phyloP scores from a whole-genome alignment of 2,113 vertebrate species.

The Malurus alboscapulatus region DNA sequence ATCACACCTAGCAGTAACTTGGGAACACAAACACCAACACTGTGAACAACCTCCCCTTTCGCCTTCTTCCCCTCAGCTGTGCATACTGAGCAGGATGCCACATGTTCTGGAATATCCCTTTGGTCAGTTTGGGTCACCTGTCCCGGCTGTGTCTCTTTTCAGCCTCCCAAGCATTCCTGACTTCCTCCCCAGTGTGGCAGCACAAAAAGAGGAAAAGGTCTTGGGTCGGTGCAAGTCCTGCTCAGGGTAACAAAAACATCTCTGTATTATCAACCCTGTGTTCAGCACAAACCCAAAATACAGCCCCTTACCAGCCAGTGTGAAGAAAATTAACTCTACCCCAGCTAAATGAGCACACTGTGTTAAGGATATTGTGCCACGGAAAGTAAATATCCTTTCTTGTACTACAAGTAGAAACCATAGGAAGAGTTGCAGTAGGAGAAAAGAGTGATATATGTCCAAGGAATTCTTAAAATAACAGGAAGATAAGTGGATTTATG shows the following conservation, averaged over 20 bases:
- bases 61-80: background rate
- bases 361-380: background rate
- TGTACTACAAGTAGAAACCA: background rate
- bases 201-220: background rate
- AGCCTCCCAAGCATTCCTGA: rapidly evolving
- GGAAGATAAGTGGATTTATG: background rate
- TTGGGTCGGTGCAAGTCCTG: background rate
- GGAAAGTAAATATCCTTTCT: background rate
- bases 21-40: background rate
- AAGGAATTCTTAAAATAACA: background rate
- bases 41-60: rapidly evolving
- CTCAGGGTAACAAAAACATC: background rate
- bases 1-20: background rate
- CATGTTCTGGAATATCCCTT: background rate
- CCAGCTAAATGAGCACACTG: background rate
- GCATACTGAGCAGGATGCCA: background rate
- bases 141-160: background rate
- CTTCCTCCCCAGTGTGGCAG: too few species aligned
- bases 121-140: background rate
- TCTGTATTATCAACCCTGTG: background rate
- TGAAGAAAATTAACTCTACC: background rate
- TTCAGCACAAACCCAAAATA: background rate
- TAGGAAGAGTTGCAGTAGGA: background rate
- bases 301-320: background rate
- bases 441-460: background rate